Conservation (phyloP, 2,797 vertebrate genomes). For the Aplochiton taeniatus region DNA sequence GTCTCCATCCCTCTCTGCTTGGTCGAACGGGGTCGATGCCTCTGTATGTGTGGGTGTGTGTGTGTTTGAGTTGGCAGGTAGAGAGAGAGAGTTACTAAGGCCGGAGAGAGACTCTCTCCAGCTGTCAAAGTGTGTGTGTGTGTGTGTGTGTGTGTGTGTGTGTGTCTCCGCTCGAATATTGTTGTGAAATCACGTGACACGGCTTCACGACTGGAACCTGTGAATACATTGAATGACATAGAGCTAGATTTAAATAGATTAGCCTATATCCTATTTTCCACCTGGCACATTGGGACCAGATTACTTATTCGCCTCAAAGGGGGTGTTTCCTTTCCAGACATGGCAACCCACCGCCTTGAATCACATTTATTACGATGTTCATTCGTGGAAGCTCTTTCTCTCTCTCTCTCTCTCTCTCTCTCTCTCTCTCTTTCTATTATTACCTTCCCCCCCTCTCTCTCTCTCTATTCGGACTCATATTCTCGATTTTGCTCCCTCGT, state of each 20-base stretch:
- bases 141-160: constrained; percentile 25
- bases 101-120: constrained; percentile 29
- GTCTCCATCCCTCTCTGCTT: constrained; percentile 61
- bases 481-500: neutral
- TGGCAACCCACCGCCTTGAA: constrained; percentile 44
- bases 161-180: constrained; percentile 36
- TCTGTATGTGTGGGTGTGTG: constrained; percentile 4
- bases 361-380: constrained; percentile 55
- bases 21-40: constrained; percentile 57
- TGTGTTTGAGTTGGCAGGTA: constrained; percentile 31
- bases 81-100: constrained; percentile 38
- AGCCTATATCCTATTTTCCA: constrained; percentile 57
- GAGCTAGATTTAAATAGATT: constrained; percentile 59
- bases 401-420: neutral
- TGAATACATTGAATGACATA: constrained; percentile 42
- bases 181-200: constrained; percentile 10
- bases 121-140: constrained; percentile 48
- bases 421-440: neutral
- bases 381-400: constrained; percentile 47
- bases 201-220: neutral
- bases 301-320: constrained; percentile 42
- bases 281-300: constrained; percentile 60
- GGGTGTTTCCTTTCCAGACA: constrained; percentile 33
- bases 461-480: neutral
- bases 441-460: neutral